Conservation (phyloP, 2,888 invertebrate genomes). For the Drosophila mayaguana region DNA sequence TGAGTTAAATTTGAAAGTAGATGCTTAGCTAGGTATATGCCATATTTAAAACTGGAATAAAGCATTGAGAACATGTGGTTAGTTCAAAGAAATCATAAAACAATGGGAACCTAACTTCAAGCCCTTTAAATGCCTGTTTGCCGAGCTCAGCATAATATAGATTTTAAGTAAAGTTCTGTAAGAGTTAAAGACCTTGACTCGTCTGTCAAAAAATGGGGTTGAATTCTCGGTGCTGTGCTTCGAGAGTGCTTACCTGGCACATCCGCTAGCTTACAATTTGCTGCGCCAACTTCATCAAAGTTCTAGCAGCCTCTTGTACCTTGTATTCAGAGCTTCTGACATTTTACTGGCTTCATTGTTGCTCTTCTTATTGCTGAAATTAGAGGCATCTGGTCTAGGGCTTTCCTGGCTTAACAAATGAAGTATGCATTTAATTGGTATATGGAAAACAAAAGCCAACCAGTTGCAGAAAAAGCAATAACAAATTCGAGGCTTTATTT, state of each 20-base stretch:
- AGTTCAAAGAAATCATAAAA: background rate
- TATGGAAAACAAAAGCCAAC: background rate
- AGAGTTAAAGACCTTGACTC: constrained; percentile 9
- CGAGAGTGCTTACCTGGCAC: constrained; percentile 1
- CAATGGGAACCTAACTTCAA: background rate
- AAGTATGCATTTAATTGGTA: constrained; percentile 44
- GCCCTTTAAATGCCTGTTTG: background rate
- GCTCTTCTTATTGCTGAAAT: constrained; percentile 49
- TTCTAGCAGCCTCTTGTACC: constrained; percentile 42
- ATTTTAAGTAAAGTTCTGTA: background rate
- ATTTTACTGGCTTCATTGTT: constrained; percentile 29
- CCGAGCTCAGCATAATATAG: too few species aligned
- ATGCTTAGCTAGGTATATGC: background rate
- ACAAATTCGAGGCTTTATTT: background rate
- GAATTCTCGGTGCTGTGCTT: background rate
- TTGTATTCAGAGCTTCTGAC: constrained; percentile 22
- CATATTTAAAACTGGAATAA: too few species aligned
- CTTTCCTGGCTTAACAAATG: constrained; percentile 36
- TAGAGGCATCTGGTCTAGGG: constrained; percentile 44
- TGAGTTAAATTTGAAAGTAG: background rate
- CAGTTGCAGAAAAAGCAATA: background rate
- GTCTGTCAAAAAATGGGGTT: constrained; percentile 5
- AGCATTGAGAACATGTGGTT: background rate
- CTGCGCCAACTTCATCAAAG: constrained; percentile 44
- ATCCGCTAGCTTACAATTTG: background rate